These are phyloP conservation scores for Acleris cristana DNA, from an alignment of 2,888 invertebrate species.

Conservation along the genomic window DNA sequence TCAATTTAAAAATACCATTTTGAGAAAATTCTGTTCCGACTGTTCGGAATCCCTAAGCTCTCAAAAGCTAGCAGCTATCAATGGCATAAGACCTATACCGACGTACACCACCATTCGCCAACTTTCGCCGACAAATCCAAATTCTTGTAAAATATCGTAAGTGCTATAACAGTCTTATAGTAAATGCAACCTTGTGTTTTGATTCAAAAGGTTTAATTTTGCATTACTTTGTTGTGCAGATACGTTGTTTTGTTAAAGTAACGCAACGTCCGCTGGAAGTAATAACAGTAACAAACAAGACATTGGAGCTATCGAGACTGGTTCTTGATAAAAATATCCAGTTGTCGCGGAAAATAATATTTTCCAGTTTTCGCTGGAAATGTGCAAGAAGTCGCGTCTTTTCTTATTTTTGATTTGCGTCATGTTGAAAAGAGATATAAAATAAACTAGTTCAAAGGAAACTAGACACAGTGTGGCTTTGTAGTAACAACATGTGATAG, in stretches of 20 bases:
- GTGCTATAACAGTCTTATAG: too few species aligned
- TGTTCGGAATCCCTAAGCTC: background rate
- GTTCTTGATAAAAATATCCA: conserved; percentile 14
- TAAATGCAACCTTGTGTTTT: too few species aligned
- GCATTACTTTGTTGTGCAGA: too few species aligned
- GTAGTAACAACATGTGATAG: too few species aligned
- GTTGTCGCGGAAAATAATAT: conserved; percentile 9
- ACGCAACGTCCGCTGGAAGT: background rate
- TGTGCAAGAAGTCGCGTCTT: background rate
- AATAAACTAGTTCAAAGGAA: too few species aligned
- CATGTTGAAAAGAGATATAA: too few species aligned
- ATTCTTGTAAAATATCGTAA: too few species aligned
- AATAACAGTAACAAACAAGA: conserved; percentile 27
- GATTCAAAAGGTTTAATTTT: too few species aligned
- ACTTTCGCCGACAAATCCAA: background rate
- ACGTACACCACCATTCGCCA: background rate
- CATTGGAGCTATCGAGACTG: conserved; percentile 1
- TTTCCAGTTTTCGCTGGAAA: background rate
- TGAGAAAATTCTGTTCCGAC: background rate
- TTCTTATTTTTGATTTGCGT: too few species aligned
- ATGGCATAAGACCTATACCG: background rate
- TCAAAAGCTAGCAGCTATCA: background rate
- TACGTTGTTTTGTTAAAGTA: too few species aligned
- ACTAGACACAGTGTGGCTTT: too few species aligned
- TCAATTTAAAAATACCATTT: too few species aligned